Evolutionary conservation across 2,113 vertebrate genomes (phyloP).

Genomic region (Cricetomys ansorgei): DNA sequence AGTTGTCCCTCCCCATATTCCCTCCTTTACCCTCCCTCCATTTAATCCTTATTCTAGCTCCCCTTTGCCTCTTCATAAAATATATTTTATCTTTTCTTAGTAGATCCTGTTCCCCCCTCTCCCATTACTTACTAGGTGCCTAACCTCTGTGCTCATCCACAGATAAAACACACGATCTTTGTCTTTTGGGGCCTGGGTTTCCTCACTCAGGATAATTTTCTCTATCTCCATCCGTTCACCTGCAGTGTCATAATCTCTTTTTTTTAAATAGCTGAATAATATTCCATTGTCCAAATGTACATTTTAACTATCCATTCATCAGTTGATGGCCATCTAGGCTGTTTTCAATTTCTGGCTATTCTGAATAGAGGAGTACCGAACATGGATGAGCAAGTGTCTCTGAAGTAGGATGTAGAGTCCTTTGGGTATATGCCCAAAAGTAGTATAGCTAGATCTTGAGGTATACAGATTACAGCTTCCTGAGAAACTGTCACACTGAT

Average conservation of each 20-base stretch:
- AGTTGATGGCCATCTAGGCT: neutral
- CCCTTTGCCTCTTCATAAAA: neutral
- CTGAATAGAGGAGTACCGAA: too few relatives aligned
- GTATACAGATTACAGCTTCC: too few relatives aligned
- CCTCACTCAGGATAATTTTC: neutral
- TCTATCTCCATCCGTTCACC: neutral
- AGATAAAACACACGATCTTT: neutral
- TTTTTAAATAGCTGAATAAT: neutral
- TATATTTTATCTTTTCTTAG: neutral
- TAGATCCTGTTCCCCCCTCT: too few relatives aligned
- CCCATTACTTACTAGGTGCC: too few relatives aligned
- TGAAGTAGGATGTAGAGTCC: neutral
- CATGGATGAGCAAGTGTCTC: neutral
- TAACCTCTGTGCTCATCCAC: neutral
- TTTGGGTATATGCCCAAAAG: neutral
- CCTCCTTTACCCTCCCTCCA: neutral
- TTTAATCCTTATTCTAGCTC: neutral
- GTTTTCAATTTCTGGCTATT: neutral
- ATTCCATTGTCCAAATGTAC: neutral
- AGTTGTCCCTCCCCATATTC: neutral
- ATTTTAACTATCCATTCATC: neutral
- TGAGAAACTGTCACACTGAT: too few relatives aligned
- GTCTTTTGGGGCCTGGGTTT: neutral
- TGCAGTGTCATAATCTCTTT: neutral
- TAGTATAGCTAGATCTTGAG: neutral